Evolutionary conservation across 2,113 vertebrate genomes (phyloP), one percentile per base, ranked within the genome.

Genomic region (Callospermophilus lateralis): DNA sequence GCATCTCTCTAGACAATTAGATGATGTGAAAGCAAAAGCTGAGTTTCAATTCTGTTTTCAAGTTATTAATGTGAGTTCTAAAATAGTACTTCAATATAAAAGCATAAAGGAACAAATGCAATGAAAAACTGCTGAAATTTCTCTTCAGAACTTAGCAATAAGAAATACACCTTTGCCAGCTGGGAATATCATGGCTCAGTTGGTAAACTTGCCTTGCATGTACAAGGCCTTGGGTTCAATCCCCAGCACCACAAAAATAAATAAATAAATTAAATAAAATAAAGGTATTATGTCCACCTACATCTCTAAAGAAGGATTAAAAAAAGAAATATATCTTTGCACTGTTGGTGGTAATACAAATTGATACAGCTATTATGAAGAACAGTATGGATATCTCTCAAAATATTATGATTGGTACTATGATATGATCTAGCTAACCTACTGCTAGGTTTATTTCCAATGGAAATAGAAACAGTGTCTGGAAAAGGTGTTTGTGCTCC

Each of bases 21-120:
- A 77, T 53, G 16, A 22, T 61, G 4, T n/a, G 37, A 89, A 5
- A 53, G 8, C 45, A 89, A 92, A 81, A 74, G 17, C 32, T 89
- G 22, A 93, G 26, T 70, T 70, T 34, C 0, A 65, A 15, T 93
- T 91, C 45, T 90, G 8, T 73, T 83, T 97, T 84, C 39, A 86
- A 92, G 30, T 24, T 53, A 74, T 61, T 73, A 68, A 84, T 42
- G 19, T 65, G 76, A 84, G n/a, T 61, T 84, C 53, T 90, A 93
- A 87, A 90, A 53, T 32, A 78, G 7, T 17, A 83, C 24, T 89
- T 89, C 20, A 20, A 13, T 51, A 70, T 79, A 74, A 94, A 90
- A 74, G 15, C 2, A 70, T 26, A 74, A 63, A 61, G 51, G 24
- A 94, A 93, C 45, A 86, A 95, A 86, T 81, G 8, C 7, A 89